Base-by-base conservation (phyloP, 2,888 invertebrate genomes). In the Hesperia comma region DNA sequence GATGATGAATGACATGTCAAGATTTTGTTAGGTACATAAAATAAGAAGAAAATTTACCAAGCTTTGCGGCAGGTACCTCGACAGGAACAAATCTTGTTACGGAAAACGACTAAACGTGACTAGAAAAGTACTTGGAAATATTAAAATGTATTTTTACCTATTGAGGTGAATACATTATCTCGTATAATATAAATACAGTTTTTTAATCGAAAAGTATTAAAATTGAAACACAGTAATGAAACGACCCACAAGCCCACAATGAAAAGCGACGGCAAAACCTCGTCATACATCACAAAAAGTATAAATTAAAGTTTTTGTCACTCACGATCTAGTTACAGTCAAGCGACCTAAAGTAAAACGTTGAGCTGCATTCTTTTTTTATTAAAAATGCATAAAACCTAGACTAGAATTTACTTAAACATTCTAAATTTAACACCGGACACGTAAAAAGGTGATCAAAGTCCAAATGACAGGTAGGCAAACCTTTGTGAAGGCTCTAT, bases 371-470 rank as follows among this genome's bases (percentile, higher is more conserved):
- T 49, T 19, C 19, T 19, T 49, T 49, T 49, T 19, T 49, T 49
- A 19, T 49, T 49, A 49, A 49, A 49, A 49, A 10, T 49, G 49
- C 10, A 19, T 49, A 49, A 49, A 49, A 19, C 10, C n/a, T 19
- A 2, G 19, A 49, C 19, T 49, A 49, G 6, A 49, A 17, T 19
- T 49, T 17, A 19, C 49, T 49, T 49, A 46, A 46, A 63, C 46
- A n/a, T 49, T n/a, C 7, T 14, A 56, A 49, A 49, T 19, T 49
- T 19, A 49, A 19, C 17, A 49, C 19, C 49, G 19, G 49, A 49
- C 19, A 49, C 49, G 12, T 21, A 63, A 63, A 60, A 63, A 63
- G 33, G 21, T n/a, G 56, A 37, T 63, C 46, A 46, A 37, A 37
- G 56, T 46, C 54, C 32, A 41, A 26, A 14, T 10, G 33, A n/a